Base-by-base conservation (phyloP, 2,888 invertebrate species). In the Drosophila testacea region DNA sequence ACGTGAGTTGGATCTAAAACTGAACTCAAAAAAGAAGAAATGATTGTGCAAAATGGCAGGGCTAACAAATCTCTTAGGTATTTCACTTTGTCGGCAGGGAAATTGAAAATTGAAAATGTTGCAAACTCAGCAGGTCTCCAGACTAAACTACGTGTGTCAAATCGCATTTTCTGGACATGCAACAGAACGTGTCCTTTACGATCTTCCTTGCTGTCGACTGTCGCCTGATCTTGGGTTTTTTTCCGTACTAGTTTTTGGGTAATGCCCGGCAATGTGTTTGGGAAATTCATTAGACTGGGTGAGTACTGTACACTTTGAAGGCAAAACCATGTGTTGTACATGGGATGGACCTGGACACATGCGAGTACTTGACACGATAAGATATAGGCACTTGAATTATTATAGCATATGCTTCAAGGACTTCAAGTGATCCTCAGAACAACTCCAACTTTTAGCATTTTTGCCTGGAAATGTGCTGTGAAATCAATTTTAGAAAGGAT, bases 151-250 rank as follows among this genome's bases (percentile, higher is more conserved):
- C 46, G 66, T 61, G 73, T 47, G 55, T 30, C 73, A 44, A 78
- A 78, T 66, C 38, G 52, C 52, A 60, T 60, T 69, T 56, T 48
- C 5, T 4, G 10, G 44, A 36, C 44, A 30, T 22, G 36, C 28
- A 55, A 22, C 6, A 6, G 34, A 41, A 79, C 81, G 71, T 80
- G 76, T 80, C 77, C 81, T 80, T 79, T 69, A 7, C 9, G 32
- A 22, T 22, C 22, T 22, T 22, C 22, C 22, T 22, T 22, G 22
- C 3, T 22, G 22, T 22, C 22, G 4, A 5, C 32, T 48, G 28
- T 27, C 47, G 28, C 42, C 27, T 16, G 54, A 32, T 16, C 13
- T 67, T 52, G 59, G 63, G 59, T 64, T 79, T 74, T 56, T 46
- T 22, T n/a, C 47, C 30, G 11, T 9, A 34, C 27, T 48, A n/a